These are phyloP conservation scores for Zaprionus davidi DNA, from an alignment of 1,140 invertebrate species.

Conservation along the genomic window DNA sequence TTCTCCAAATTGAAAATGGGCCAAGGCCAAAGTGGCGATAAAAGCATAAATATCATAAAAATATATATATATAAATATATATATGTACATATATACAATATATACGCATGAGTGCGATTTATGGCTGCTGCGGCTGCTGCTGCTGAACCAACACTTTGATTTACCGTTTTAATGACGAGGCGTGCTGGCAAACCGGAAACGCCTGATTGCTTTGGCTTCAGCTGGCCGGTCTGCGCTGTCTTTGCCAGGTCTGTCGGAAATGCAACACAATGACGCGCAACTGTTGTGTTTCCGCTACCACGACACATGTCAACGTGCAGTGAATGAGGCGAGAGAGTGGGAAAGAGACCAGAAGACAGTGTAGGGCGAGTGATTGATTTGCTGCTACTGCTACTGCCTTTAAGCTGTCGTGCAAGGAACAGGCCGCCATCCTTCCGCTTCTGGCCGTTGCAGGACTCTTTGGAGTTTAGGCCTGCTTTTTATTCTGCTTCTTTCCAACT, in stretches of 20 bases:
- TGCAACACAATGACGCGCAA: slow-evolving; percentile 31
- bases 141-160: slow-evolving; percentile 19
- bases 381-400: slow-evolving; percentile 31
- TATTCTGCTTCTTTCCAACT: neutral
- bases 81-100: neutral
- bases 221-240: neutral
- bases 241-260: slow-evolving; percentile 7
- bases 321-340: neutral
- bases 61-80: neutral
- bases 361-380: slow-evolving; percentile 59
- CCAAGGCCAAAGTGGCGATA: neutral
- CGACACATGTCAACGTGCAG: slow-evolving; percentile 13
- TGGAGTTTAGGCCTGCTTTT: neutral
- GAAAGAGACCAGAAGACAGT: neutral
- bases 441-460: neutral
- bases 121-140: slow-evolving; percentile 1
- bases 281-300: slow-evolving; percentile 18
- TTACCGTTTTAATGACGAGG: slow-evolving; percentile 19
- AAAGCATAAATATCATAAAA: slow-evolving; percentile 11
- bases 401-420: slow-evolving; percentile 15
- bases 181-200: slow-evolving; percentile 13
- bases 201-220: slow-evolving; percentile 9
- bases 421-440: neutral
- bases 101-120: slow-evolving; percentile 2
- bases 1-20: neutral